phyloP scores from a whole-genome alignment of 2,888 invertebrate genomes.

The Euplexia lucipara region DNA sequence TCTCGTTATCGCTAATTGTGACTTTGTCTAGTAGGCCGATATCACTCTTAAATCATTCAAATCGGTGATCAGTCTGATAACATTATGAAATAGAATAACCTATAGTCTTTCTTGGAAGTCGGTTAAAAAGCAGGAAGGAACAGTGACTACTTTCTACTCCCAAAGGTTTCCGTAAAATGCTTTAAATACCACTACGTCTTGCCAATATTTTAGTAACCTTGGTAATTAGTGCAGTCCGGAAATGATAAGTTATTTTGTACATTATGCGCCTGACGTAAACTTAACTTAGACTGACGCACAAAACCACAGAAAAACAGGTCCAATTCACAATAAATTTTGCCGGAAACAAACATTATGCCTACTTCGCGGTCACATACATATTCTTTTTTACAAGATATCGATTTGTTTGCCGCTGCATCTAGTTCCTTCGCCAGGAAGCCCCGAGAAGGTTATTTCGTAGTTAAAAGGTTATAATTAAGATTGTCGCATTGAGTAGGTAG shows the following conservation, averaged over 20 bases:
- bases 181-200: neutral
- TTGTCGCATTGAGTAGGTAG: slow-evolving; percentile 72
- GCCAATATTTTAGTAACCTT: neutral
- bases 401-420: slow-evolving; percentile 51
- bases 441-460: slow-evolving; percentile 76
- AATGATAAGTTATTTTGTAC: neutral
- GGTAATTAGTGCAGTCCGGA: neutral
- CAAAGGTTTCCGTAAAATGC: neutral
- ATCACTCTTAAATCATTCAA: too few species aligned
- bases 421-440: slow-evolving; percentile 71
- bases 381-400: slow-evolving; percentile 38
- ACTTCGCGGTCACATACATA: slow-evolving; percentile 25
- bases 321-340: slow-evolving; percentile 4
- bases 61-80: too few species aligned
- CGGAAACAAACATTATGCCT: slow-evolving; percentile 19
- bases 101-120: too few species aligned
- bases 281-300: slow-evolving; percentile 18
- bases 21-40: too few species aligned
- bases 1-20: too few species aligned
- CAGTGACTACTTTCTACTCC: neutral
- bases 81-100: too few species aligned
- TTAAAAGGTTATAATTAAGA: slow-evolving; percentile 72
- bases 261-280: slow-evolving; percentile 36
- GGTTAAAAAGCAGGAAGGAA: slow-evolving; percentile 9
- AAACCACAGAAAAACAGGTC: neutral